Evolutionary conservation across 2,797 vertebrate species (phyloP), one percentile per base, ranked within the genome.

Genomic region (Poliocrania exsul): DNA sequence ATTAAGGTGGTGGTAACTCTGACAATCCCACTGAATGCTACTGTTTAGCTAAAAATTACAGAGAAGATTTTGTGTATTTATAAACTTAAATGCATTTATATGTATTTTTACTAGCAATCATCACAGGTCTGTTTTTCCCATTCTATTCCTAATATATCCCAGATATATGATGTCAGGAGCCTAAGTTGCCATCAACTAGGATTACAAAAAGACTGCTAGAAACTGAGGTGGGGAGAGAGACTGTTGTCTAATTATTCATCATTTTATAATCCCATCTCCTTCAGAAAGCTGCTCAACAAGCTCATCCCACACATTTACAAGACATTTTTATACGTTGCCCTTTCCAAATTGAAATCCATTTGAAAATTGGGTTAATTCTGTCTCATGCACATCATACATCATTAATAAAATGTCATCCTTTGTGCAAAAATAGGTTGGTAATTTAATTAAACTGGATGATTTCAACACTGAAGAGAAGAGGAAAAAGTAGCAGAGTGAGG

Each of bases 391-490:
- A 92, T 97, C 87, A 95, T 91, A 47, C 58, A 72, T 82, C 82
- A 93, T 91, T 94, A 94, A 95, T 92, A 92, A 96, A 96, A 96
- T 95, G 94, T 95, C 88, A 95, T 83, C 72, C 66, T 95, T 97
- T 94, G 91, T 95, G 86, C 87, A 90, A 88, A 88, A 92, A 90
- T 75, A 58, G 69, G 46, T 31, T 81, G 69, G 71, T 86, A 88
- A 96, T 96, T 96, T 95, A 93, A 96, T 95, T 92, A 95, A 95
- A 79, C 44, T 23, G 0, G 49, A 95, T 95, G 38, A 93, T 69
- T 95, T 92, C 87, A 88, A 81, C 49, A 83, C 74, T 70, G 35
- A 92, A 50, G 28, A 88, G 81, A 94, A 92, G 37, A 60, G 64
- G 60, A 31, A 56, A 93, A 90, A 81, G 72, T 37, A 91, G 58